phyloP scores from a whole-genome alignment of 37 sponge, comb jelly and placozoan genomes.

The Beroe ovata region DNA sequence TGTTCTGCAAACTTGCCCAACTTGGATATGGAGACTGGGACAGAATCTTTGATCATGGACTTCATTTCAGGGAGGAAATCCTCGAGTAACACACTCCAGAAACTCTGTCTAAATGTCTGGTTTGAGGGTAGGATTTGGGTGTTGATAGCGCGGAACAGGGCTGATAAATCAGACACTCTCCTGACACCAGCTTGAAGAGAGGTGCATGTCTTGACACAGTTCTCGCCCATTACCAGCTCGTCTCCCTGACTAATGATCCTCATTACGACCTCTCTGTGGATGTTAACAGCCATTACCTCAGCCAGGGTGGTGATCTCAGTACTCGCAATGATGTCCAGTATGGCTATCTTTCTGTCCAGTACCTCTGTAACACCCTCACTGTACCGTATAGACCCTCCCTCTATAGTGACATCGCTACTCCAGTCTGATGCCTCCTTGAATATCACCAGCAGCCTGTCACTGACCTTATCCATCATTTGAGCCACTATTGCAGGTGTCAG shows the following conservation, averaged over 20 bases:
- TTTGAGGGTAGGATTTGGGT: background rate
- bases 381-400: background rate
- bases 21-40: conserved; percentile 5
- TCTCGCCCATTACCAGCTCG: background rate
- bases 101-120: background rate
- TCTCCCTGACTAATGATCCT: background rate
- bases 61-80: conserved; percentile 20
- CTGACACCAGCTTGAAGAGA: background rate
- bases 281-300: background rate
- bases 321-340: conserved; percentile 2
- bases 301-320: conserved; percentile 4
- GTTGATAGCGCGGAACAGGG: background rate
- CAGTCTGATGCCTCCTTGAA: conserved; percentile 11
- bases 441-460: conserved; percentile 16
- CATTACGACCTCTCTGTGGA: background rate
- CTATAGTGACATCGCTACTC: background rate
- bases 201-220: background rate
- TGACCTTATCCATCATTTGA: background rate
- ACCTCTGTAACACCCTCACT: background rate
- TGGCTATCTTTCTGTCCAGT: background rate
- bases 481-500: background rate
- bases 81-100: background rate
- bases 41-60: background rate
- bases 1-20: background rate
- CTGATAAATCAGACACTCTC: background rate